Percentiles rank a stretch among this genome's conserved stretches.
Evolutionary conservation across 2,113 vertebrate genomes (phyloP).

Genomic region (Nycticryphes semicollaris): DNA sequence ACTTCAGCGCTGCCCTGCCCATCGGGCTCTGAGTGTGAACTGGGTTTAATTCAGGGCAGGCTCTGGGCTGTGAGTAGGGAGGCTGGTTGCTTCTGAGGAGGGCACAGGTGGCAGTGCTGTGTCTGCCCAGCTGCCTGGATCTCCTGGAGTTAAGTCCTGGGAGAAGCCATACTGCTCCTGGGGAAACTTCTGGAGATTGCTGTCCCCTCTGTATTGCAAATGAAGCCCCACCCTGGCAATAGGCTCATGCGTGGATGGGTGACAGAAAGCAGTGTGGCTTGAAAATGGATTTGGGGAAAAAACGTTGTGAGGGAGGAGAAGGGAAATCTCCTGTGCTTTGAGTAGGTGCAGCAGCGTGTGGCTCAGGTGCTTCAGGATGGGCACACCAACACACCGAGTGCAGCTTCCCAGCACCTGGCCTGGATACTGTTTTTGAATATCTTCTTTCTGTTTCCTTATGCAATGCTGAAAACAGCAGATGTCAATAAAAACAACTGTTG

Average conservation of each 20-base stretch:
- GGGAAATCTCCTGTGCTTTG: not conserved
- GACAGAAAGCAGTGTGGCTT: not conserved
- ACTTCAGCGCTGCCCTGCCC: not conserved
- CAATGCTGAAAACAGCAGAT: not conserved
- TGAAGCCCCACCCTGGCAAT: not conserved
- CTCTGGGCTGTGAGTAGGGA: not conserved
- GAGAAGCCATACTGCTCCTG: not conserved
- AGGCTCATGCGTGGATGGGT: not conserved
- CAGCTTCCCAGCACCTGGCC: not conserved
- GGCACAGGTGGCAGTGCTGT: not conserved
- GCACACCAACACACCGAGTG: no score
- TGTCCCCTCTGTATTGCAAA: not conserved
- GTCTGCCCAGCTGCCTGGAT: not conserved
- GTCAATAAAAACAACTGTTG: not conserved
- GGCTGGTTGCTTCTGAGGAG: not conserved
- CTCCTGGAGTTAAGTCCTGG: not conserved
- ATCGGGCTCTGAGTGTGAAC: not conserved
- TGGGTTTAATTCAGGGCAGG: not conserved
- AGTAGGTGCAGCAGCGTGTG: not conserved
- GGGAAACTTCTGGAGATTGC: not conserved
- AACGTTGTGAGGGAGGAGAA: not conserved
- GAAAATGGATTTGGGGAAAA: not conserved
- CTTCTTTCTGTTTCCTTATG: not conserved
- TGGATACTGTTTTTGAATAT: not conserved
- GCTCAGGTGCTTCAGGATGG: not conserved